Evolutionary conservation across 2,888 invertebrate genomes (phyloP).

Genomic region (Caenorhabditis sp.): DNA sequence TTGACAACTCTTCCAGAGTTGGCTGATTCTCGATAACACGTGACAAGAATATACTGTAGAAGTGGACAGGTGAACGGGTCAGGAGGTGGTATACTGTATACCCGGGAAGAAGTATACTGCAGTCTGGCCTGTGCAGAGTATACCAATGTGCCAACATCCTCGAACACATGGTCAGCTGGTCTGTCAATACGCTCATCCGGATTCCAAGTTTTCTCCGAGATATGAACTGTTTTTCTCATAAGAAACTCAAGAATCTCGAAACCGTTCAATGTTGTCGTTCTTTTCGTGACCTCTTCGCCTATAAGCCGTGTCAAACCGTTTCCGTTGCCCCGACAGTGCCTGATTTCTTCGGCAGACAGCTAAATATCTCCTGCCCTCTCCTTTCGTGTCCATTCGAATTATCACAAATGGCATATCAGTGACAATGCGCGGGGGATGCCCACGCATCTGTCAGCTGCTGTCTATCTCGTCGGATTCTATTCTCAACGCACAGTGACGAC

Average conservation of each 20-base stretch:
- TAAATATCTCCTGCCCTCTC: not conserved
- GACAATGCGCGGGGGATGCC: not conserved
- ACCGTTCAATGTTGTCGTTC: too few species aligned
- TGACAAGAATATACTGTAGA: not conserved
- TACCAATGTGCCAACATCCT: too few species aligned
- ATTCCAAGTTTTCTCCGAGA: too few species aligned
- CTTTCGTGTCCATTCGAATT: not conserved
- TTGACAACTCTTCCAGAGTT: not conserved
- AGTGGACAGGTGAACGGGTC: not conserved
- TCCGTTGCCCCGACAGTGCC: not conserved
- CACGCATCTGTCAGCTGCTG: not conserved
- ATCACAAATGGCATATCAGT: not conserved
- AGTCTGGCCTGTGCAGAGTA: too few species aligned
- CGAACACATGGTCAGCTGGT: too few species aligned
- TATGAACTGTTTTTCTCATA: too few species aligned
- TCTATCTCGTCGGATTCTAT: not conserved
- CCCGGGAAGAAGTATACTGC: too few species aligned
- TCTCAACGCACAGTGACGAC: conserved; percentile 1
- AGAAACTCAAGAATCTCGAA: too few species aligned
- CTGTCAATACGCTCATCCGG: too few species aligned
- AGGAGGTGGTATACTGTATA: not conserved
- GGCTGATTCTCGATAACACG: not conserved
- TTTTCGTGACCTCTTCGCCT: too few species aligned
- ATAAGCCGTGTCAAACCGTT: not conserved
- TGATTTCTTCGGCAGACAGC: not conserved